Base-by-base conservation (phyloP, 2,797 vertebrate species). In the Ptychadena robeensis region DNA sequence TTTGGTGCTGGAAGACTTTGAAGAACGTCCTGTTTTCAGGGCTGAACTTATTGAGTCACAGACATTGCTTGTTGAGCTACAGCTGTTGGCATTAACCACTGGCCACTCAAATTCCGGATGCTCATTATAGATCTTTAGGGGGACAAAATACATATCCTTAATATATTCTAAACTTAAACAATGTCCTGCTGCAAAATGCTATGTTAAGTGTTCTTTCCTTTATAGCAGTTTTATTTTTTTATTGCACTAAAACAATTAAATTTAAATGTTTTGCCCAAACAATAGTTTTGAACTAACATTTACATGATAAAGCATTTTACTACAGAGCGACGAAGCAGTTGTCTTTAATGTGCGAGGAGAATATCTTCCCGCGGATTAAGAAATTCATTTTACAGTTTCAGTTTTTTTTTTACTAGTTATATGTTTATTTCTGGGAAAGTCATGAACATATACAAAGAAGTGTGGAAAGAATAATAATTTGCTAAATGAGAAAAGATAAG, bases 71-170 rank as follows among this genome's bases (percentile, higher is more conserved):
- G 86, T 83, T 80, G 88, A 90, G 82, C 73, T 27, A 59, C 28
- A 86, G 88, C 86, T 87, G 87, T 89, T 92, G 85, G 94, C 91
- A 66, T 89, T 22, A 79, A 90, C 88, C 86, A 93, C 91, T 89
- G 92, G 90, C 92, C 93, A 92, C 89, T 92, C 93, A 90, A 91
- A 91, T 86, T 91, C 92, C 92, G 89, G 95, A 93, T 92, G 92
- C 5, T 85, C 94, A 90, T 89, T 93, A 91, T 92, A 91, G 87
- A 92, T 95, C 95, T 98, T 97, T 92, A 93, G 86, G 85, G 88
- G 87, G 44, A 92, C 59, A 91, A 92, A 91, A 89, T 70, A 71
- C 65, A 40, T 83, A 85, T 15, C 31, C 71, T 82, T 77, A 59
- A 69, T 38, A 25, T 44, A 5, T 9, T 44, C 11, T 48, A 32